Evolutionary conservation across 2,113 vertebrate species (phyloP).

Genomic region (Galbula dea): DNA sequence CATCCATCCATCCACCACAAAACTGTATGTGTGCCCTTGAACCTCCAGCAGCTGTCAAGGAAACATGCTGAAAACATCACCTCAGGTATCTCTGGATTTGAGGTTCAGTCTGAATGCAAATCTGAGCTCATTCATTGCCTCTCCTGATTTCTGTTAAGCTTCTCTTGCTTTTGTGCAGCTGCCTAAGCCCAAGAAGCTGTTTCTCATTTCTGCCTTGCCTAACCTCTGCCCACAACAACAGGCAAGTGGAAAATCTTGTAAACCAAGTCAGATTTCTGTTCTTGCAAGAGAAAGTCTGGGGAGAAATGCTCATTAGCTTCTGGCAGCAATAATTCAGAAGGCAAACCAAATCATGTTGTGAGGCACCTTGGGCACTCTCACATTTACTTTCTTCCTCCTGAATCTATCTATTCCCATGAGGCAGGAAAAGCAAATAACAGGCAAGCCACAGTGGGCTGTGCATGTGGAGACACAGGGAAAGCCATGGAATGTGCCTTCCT

Average conservation of each 20-base stretch:
- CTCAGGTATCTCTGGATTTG: neutral
- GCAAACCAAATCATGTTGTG: neutral
- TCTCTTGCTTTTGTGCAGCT: neutral
- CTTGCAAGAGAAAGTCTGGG: neutral
- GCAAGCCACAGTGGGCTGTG: neutral
- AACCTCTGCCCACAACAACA: neutral
- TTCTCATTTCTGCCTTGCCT: neutral
- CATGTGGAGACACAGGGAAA: neutral
- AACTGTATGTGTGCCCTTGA: neutral
- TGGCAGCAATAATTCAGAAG: neutral
- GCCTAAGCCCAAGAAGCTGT: neutral
- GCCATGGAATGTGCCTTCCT: neutral
- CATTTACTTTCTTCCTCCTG: neutral
- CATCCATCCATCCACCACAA: neutral
- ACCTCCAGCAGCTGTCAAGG: neutral
- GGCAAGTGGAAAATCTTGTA: neutral
- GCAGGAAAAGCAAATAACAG: neutral
- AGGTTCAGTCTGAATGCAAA: neutral
- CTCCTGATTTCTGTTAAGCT: neutral
- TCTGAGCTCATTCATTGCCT: neutral
- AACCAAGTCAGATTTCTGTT: neutral
- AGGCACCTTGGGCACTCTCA: neutral
- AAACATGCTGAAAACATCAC: neutral
- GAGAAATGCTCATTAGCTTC: constrained; percentile 5
- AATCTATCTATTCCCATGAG: neutral